phyloP scores from a whole-genome alignment of 2,113 vertebrate genomes.

The Bubalus kerabau region DNA sequence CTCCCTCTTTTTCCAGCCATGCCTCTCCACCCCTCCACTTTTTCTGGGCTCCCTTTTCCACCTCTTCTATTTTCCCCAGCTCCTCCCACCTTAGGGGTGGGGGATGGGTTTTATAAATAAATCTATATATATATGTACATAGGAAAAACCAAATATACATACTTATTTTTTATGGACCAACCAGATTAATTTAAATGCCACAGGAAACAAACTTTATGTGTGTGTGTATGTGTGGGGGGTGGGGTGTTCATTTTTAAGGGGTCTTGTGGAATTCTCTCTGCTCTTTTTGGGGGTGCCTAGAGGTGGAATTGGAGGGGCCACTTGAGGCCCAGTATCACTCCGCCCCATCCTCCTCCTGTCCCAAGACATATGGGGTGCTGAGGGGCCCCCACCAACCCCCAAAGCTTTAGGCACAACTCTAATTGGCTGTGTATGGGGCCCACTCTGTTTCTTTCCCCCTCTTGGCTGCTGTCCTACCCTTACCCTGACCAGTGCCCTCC shows the following conservation, averaged over 20 bases:
- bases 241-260: conserved; percentile 10
- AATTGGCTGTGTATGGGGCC: not conserved
- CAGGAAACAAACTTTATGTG: conserved; percentile 56
- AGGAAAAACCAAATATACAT: conserved; percentile 80
- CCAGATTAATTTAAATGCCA: conserved; percentile 81
- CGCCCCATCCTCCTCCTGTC: not conserved
- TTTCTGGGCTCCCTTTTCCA: conserved; percentile 68
- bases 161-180: conserved; percentile 84
- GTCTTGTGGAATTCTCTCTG: conserved; percentile 40
- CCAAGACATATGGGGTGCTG: not conserved
- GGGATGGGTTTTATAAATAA: conserved; percentile 78
- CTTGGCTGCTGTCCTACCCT: not conserved
- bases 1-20: conserved; percentile 12
- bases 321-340: not conserved
- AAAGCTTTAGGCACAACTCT: not conserved
- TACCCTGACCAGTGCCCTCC: not conserved
- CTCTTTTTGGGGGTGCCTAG: not conserved
- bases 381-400: not conserved
- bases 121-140: conserved; percentile 82
- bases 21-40: conserved; percentile 40
- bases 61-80: conserved; percentile 53
- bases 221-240: not conserved
- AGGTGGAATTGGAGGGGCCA: not conserved
- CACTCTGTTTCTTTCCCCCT: not conserved
- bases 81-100: conserved; percentile 47